Evolutionary conservation across 2,113 vertebrate species (phyloP).

Genomic region (Origma solitaria): DNA sequence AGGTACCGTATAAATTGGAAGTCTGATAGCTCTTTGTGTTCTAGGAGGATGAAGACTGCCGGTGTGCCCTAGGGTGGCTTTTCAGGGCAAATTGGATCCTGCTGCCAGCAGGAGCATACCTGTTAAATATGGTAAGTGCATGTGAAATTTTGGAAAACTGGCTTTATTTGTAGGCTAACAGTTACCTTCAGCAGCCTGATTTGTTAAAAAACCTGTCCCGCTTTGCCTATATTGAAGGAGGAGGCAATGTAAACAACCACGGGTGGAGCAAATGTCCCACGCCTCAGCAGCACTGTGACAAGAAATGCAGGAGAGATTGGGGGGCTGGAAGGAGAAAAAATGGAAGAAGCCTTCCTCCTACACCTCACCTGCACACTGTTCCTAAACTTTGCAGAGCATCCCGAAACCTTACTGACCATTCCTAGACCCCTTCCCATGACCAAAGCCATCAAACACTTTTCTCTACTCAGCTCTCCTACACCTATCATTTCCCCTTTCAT

Average conservation of each 20-base stretch:
- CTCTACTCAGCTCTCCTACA: background rate
- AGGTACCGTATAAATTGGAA: background rate
- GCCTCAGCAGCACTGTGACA: background rate
- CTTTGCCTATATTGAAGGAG: background rate
- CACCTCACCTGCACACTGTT: background rate
- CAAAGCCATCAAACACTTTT: background rate
- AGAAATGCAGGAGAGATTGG: background rate
- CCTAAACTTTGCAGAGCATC: background rate
- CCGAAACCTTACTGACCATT: background rate
- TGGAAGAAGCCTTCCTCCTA: background rate
- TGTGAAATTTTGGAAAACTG: background rate
- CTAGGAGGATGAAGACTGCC: background rate
- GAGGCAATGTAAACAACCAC: background rate
- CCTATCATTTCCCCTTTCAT: background rate
- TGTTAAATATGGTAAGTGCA: background rate
- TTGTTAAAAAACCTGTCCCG: background rate
- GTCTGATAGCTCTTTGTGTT: background rate
- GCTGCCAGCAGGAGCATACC: background rate
- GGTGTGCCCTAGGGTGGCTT: background rate
- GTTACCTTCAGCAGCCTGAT: background rate
- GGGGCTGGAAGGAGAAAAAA: background rate
- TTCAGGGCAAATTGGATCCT: background rate
- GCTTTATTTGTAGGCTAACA: background rate
- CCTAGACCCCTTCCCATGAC: background rate
- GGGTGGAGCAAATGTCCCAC: background rate